These are phyloP conservation scores for Mirounga angustirostris DNA, from an alignment of 2,113 vertebrate species.

Conservation along the genomic window DNA sequence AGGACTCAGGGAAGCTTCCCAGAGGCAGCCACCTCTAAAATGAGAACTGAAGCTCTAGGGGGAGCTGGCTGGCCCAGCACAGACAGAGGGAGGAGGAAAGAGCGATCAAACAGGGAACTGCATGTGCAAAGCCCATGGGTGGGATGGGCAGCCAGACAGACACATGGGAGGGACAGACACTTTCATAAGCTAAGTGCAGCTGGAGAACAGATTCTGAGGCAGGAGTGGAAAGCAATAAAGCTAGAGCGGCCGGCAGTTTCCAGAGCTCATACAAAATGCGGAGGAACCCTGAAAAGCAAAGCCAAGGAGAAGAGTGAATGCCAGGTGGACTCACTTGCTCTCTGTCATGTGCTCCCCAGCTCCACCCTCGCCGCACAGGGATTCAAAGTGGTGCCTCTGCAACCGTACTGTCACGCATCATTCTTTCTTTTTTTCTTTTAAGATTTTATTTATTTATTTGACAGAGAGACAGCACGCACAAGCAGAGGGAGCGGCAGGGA, in stretches of 20 bases:
- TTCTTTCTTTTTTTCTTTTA: neutral
- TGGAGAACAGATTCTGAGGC: neutral
- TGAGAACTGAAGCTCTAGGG: neutral
- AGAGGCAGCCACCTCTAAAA: neutral
- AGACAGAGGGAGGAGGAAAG: neutral
- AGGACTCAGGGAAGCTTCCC: neutral
- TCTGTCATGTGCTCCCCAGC: neutral
- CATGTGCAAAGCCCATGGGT: rapidly evolving
- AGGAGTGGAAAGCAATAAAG: neutral
- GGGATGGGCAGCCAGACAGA: neutral
- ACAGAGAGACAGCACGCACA: no score
- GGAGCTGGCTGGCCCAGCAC: neutral
- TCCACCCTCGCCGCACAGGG: neutral
- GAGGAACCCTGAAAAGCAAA: neutral
- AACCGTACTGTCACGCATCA: rapidly evolving
- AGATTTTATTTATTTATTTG: no score
- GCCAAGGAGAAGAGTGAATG: neutral
- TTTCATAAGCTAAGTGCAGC: neutral
- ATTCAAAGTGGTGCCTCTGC: neutral
- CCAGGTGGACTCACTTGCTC: neutral
- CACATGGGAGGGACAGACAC: neutral
- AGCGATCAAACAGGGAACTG: neutral
- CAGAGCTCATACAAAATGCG: rapidly evolving
- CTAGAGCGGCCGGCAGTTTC: neutral
- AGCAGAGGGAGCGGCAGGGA: no score